A percentile compares a stretch with the other conserved stretches of the same genome.
These are phyloP conservation scores for Megathymus violae DNA, from an alignment of 1,140 invertebrate genomes.

Conservation along the genomic window DNA sequence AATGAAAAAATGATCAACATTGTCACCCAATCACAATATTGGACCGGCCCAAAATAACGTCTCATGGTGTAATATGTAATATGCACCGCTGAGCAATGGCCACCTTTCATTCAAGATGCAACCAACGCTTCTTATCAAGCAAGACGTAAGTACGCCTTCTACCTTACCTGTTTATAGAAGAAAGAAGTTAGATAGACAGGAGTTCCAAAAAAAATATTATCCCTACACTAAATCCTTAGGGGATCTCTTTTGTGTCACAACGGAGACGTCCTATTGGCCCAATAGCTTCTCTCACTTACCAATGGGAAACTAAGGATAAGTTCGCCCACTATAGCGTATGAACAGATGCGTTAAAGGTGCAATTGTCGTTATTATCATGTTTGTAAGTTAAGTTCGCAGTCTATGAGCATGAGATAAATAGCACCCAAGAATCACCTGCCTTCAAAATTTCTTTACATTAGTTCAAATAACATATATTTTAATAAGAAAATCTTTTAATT, in stretches of 20 bases:
- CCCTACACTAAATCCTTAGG: conserved; percentile 49
- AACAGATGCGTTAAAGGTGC: conserved; percentile 70
- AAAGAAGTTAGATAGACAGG: conserved; percentile 3
- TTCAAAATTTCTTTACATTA: conserved; percentile 13
- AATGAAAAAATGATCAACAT: neutral
- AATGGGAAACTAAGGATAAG: conserved; percentile 62
- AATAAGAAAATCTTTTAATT: no score
- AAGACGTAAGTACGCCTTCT: conserved; percentile 7
- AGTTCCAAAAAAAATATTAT: conserved; percentile 45
- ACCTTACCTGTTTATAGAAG: conserved; percentile 15
- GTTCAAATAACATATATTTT: no score
- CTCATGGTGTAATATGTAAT: neutral
- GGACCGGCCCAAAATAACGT: neutral
- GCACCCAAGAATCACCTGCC: conserved; percentile 46
- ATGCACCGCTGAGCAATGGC: neutral
- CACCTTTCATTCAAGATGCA: neutral
- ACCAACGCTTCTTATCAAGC: neutral
- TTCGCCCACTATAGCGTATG: conserved; percentile 48
- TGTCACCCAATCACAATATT: neutral
- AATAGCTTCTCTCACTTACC: conserved; percentile 48
- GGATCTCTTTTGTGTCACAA: conserved; percentile 51
- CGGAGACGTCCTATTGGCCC: conserved; percentile 54
- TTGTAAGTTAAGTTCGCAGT: conserved; percentile 52
- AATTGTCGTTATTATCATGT: conserved; percentile 51
- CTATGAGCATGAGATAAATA: conserved; percentile 38